Percentiles rank a stretch among this genome's conserved stretches.
These are phyloP conservation scores for Dasypogon diadema DNA, from an alignment of 2,888 invertebrate genomes.

Conservation along the genomic window DNA sequence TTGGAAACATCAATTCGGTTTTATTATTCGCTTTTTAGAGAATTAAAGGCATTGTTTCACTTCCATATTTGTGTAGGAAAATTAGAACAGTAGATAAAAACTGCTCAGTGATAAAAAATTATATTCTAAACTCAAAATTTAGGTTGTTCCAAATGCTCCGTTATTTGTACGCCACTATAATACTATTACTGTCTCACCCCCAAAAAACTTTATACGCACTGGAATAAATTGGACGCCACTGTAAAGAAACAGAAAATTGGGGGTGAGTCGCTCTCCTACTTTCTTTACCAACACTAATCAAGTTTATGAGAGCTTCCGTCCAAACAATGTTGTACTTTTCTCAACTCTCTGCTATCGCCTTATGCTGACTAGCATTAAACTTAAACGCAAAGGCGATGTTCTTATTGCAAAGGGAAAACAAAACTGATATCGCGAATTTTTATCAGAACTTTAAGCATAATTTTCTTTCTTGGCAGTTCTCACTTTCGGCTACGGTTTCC, in stretches of 20 bases:
- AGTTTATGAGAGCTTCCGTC: conserved; percentile 6
- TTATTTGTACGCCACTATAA: too few relatives aligned
- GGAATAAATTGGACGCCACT: conserved; percentile 23
- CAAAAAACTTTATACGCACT: too few relatives aligned
- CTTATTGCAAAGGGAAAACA: conserved; percentile 13
- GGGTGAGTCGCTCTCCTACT: conserved; percentile 36
- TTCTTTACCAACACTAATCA: conserved; percentile 9
- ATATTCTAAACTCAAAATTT: too few relatives aligned
- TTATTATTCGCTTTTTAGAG: too few relatives aligned
- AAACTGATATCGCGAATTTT: conserved; percentile 36
- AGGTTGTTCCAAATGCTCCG: too few relatives aligned
- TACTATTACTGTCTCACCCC: too few relatives aligned
- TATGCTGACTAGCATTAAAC: conserved; percentile 1
- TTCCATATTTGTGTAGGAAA: too few relatives aligned
- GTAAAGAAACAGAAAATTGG: conserved; percentile 1
- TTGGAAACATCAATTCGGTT: too few relatives aligned
- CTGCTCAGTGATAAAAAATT: too few relatives aligned
- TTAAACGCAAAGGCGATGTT: conserved; percentile 16
- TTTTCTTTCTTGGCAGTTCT: conserved; percentile 17
- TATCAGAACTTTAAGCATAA: not conserved
- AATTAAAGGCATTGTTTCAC: too few relatives aligned
- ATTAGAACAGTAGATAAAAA: too few relatives aligned
- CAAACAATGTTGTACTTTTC: not conserved
- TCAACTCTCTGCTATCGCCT: not conserved
- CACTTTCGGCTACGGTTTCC: conserved; percentile 9